Evolutionary conservation across 1,140 invertebrate species (phyloP), one percentile per base, ranked within the genome.

Genomic region (Popillia japonica): DNA sequence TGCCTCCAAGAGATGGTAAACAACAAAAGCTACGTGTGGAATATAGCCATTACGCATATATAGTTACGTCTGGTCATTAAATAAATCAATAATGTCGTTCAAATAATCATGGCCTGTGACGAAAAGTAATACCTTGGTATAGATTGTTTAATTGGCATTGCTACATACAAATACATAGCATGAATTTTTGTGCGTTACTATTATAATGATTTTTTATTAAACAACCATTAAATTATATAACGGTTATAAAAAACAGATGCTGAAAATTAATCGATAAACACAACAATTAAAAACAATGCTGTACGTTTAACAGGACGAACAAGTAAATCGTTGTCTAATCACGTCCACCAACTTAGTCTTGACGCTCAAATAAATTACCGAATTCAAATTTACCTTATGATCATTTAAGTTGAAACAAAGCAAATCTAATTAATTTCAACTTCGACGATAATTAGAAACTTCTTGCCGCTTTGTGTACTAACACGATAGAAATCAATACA

Each of bases 211-310:
- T 1, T 7, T 55, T 55, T 14, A 55, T 55, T 55, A 55, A 55
- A 17, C 14, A 3, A n/a, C 6, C 48, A 55, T 55, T 55, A n/a
- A 55, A 55, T 55, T 55, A 55, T 55, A n/a, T 6, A 55, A 55
- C n/a, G 11, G 48, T 55, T 17, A 55, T 55, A 55, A 55, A 55
- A 55, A 14, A 17, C 48, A 55, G n/a, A 55, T n/a, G 48, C 48
- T 17, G 14, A n/a, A 55, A 55, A 55, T 17, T 14, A 55, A 55
- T 55, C 17, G 48, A 55, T 17, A 55, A 55, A 55, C 48, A 55
- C 48, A 55, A 55, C 48, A 55, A 55, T 55, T 55, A 55, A 55
- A 55, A 55, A 17, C 14, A n/a, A 55, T 55, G 48, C 48, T 17
- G 6, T 55, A 55, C n/a, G 17, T 55, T 55, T 55, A 55, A 55